A percentile compares a stretch with the other conserved stretches of the same genome.
These are phyloP conservation scores for Ambastaia sidthimunki DNA, from an alignment of 2,797 vertebrate genomes.

Conservation along the genomic window DNA sequence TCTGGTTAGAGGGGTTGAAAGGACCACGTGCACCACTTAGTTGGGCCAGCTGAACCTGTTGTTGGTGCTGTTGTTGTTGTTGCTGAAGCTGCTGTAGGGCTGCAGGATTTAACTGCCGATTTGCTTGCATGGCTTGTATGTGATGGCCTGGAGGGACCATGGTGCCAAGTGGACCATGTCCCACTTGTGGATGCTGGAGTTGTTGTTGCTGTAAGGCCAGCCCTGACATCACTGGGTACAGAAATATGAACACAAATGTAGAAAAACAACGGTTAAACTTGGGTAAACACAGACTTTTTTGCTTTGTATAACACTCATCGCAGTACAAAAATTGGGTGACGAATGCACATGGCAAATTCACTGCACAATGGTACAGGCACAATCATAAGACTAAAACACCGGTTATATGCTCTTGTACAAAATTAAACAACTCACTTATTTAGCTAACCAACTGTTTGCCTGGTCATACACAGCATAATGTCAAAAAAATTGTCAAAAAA, in stretches of 20 bases:
- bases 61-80: slow-evolving; percentile 80
- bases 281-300: no score
- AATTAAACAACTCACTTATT: no score
- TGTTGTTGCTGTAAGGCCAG: slow-evolving; percentile 82
- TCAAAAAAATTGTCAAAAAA: no score
- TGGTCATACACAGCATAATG: no score
- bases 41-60: slow-evolving; percentile 77
- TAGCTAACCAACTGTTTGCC: no score
- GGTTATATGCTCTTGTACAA: no score
- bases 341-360: no score
- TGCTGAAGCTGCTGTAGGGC: slow-evolving; percentile 88
- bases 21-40: slow-evolving; percentile 83
- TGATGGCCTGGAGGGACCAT: slow-evolving; percentile 90
- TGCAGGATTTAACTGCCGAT: slow-evolving; percentile 89
- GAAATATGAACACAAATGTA: slow-evolving; percentile 10
- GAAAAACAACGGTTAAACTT: background rate
- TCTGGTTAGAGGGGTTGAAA: slow-evolving; percentile 90
- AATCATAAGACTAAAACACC: no score
- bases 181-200: slow-evolving; percentile 78
- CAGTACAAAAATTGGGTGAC: background rate
- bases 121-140: slow-evolving; percentile 88
- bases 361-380: no score
- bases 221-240: slow-evolving; percentile 90
- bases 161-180: slow-evolving; percentile 82
- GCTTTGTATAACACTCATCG: no score